These are phyloP conservation scores for Drymodes brunneopygia DNA, from an alignment of 2,113 vertebrate species.

Conservation along the genomic window DNA sequence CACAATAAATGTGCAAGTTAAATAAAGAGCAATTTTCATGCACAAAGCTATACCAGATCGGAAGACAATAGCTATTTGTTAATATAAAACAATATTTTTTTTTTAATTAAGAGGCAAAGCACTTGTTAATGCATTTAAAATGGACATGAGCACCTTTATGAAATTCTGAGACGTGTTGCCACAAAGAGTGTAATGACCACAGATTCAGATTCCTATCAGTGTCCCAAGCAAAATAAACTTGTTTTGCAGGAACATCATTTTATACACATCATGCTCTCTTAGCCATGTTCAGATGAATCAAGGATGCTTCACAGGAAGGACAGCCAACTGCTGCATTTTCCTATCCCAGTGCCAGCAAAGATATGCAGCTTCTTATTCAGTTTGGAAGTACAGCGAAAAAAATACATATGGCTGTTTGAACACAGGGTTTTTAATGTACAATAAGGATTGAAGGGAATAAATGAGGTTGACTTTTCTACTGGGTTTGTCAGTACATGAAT, in stretches of 20 bases:
- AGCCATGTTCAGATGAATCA: not conserved
- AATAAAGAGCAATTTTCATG: not conserved
- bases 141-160: not conserved
- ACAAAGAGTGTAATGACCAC: not conserved
- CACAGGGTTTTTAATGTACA: not conserved
- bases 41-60: not conserved
- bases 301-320: not conserved
- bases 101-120: not conserved
- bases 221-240: not conserved
- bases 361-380: not conserved
- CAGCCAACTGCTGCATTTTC: not conserved
- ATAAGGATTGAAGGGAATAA: not conserved
- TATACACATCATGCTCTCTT: not conserved
- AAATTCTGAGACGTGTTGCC: not conserved
- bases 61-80: not conserved
- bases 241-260: not conserved
- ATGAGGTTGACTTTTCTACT: not conserved
- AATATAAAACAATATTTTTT: not conserved
- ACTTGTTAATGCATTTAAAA: not conserved
- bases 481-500: not conserved
- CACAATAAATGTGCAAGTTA: not conserved
- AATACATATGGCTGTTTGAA: not conserved
- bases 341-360: not conserved
- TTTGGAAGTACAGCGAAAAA: not conserved
- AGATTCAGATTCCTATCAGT: not conserved